phyloP scores from a whole-genome alignment of 2,797 vertebrate genomes.

The Galagoides demidoff region DNA sequence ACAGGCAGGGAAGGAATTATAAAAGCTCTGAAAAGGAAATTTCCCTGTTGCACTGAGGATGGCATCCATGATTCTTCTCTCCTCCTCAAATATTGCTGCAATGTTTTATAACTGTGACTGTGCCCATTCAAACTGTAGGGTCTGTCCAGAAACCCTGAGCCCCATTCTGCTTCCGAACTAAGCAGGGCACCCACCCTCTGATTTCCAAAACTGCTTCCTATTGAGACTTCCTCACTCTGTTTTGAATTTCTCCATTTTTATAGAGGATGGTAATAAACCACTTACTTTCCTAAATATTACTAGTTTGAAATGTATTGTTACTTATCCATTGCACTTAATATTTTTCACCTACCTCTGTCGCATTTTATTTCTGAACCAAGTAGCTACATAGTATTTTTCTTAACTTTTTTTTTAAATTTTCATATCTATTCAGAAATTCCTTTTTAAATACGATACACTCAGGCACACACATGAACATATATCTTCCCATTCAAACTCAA shows the following conservation, averaged over 20 bases:
- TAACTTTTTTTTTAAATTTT: background rate
- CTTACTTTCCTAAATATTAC: constrained; percentile 24
- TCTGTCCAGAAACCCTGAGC: background rate
- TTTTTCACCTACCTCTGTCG: background rate
- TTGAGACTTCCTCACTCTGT: background rate
- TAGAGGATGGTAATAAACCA: background rate
- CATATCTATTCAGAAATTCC: constrained; percentile 67
- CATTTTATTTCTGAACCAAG: background rate
- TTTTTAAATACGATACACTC: constrained; percentile 41
- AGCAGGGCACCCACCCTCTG: background rate
- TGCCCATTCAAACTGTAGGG: constrained; percentile 41
- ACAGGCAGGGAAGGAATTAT: constrained; percentile 71
- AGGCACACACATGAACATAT: background rate
- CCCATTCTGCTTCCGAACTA: background rate
- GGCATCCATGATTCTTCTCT: constrained; percentile 60
- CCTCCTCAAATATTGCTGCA: background rate
- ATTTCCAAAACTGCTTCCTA: background rate
- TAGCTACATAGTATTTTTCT: background rate
- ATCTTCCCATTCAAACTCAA: constrained; percentile 59
- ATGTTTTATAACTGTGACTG: constrained; percentile 63
- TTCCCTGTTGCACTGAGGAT: constrained; percentile 66
- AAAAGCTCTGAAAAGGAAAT: constrained; percentile 65
- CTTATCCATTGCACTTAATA: background rate
- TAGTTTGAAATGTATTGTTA: background rate
- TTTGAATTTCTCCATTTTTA: background rate